A percentile compares a stretch with the other conserved stretches of the same genome.
Conservation (phyloP, 2,888 invertebrate genomes). For the Thyatira batis region DNA sequence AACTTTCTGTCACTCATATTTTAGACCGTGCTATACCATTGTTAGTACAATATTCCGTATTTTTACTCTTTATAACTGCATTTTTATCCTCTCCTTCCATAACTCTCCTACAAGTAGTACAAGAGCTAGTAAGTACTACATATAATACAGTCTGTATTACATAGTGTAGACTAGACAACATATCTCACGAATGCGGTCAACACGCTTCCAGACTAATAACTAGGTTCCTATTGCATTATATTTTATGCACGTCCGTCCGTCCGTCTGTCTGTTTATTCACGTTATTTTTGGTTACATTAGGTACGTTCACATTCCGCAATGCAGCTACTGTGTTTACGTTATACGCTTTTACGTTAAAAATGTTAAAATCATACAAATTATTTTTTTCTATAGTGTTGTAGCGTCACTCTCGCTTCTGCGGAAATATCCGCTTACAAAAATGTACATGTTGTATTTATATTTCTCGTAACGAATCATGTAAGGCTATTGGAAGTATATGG, state of each 20-base stretch:
- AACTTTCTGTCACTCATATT: too few relatives aligned
- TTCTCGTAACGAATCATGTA: too few relatives aligned
- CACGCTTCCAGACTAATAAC: not conserved
- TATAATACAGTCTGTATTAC: too few relatives aligned
- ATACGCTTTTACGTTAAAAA: constrained; percentile 13
- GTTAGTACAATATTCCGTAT: too few relatives aligned
- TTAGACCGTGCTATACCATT: too few relatives aligned
- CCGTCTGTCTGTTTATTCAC: constrained; percentile 20
- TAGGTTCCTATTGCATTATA: constrained; percentile 12
- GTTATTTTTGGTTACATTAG: constrained; percentile 24
- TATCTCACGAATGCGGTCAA: constrained; percentile 1
- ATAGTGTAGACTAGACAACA: not conserved
- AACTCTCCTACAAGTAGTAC: too few relatives aligned
- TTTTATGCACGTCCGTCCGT: constrained; percentile 12
- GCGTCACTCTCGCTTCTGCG: constrained; percentile 6
- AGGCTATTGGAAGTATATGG: too few relatives aligned
- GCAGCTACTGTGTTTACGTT: constrained; percentile 16
- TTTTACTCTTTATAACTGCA: too few relatives aligned
- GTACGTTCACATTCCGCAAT: constrained; percentile 20
- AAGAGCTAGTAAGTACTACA: too few relatives aligned
- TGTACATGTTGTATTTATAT: too few relatives aligned
- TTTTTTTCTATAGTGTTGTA: constrained; percentile 7
- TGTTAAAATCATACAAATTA: constrained; percentile 17
- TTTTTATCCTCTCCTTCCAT: too few relatives aligned
- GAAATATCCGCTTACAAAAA: not conserved